phyloP scores from a whole-genome alignment of 2,888 invertebrate genomes.

The Agrotis exclamationis region DNA sequence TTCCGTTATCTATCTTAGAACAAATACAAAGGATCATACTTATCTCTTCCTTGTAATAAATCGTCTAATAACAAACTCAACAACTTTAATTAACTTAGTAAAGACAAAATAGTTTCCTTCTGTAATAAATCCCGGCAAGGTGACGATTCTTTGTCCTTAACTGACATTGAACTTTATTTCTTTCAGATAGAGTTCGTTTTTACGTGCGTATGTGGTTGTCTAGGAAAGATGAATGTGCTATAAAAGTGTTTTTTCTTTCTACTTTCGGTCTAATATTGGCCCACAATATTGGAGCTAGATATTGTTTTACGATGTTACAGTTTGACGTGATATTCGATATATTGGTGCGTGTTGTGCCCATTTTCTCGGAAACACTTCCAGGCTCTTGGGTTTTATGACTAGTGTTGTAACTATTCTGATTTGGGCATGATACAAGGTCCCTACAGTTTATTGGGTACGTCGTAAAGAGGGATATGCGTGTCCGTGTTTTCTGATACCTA shows the following conservation, averaged over 20 bases:
- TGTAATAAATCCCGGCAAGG: constrained; percentile 50
- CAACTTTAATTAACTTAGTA: constrained; percentile 57
- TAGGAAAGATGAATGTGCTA: constrained; percentile 55
- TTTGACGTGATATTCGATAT: constrained; percentile 51
- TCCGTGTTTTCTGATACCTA: not conserved
- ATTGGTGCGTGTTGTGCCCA: constrained; percentile 29
- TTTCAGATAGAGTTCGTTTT: constrained; percentile 23
- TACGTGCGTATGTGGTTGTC: not conserved
- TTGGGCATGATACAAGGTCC: constrained; percentile 17
- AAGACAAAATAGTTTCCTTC: constrained; percentile 43
- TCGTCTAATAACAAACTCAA: constrained; percentile 35
- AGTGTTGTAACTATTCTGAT: constrained; percentile 23
- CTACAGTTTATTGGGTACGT: constrained; percentile 23
- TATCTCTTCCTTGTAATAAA: constrained; percentile 26
- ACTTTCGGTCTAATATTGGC: constrained; percentile 53
- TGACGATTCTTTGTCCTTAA: constrained; percentile 11
- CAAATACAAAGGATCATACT: constrained; percentile 9
- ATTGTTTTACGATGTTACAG: constrained; percentile 61
- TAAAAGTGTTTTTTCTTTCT: constrained; percentile 56
- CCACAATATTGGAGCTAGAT: constrained; percentile 63
- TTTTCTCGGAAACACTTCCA: constrained; percentile 41
- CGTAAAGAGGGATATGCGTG: constrained; percentile 22
- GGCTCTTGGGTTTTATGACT: constrained; percentile 42
- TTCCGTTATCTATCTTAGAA: not conserved
- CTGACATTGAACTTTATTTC: constrained; percentile 21